Percentiles rank a stretch among this genome's conserved stretches.
These are phyloP conservation scores for Triops cancriformis DNA, from an alignment of 1,140 invertebrate genomes.

Conservation along the genomic window DNA sequence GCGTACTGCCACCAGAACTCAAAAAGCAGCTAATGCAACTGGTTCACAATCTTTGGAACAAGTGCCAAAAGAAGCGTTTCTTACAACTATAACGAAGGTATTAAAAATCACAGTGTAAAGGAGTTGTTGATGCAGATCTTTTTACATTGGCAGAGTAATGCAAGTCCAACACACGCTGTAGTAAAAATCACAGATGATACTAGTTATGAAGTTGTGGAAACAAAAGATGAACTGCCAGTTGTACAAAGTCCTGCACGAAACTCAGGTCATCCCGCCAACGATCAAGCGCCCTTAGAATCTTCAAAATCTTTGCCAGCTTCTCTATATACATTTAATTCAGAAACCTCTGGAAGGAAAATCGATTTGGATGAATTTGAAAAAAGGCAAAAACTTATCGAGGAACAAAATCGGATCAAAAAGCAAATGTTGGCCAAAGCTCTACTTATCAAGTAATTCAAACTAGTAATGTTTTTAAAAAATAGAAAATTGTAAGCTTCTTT, in stretches of 20 bases:
- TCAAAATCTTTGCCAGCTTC: neutral
- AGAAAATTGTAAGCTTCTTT: neutral
- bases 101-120: neutral
- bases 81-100: neutral
- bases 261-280: neutral
- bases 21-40: neutral
- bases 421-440: slow-evolving; percentile 60
- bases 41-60: neutral
- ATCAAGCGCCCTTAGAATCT: neutral
- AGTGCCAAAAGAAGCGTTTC: slow-evolving; percentile 12
- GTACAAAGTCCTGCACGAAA: neutral
- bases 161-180: slow-evolving; percentile 18
- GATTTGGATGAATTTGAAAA: slow-evolving; percentile 55
- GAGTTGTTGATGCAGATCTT: neutral
- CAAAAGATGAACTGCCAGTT: neutral
- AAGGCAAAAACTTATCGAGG: slow-evolving; percentile 62
- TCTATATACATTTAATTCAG: neutral
- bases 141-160: neutral
- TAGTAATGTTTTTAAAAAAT: neutral
- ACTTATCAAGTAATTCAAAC: slow-evolving; percentile 13
- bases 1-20: neutral
- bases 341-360: slow-evolving; percentile 13
- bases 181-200: slow-evolving; percentile 21
- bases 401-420: slow-evolving; percentile 64
- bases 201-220: slow-evolving; percentile 24